Percentiles rank a stretch among this genome's conserved stretches.
Evolutionary conservation across 2,888 invertebrate species (phyloP).

Genomic region (Mesorhabditis spiculigera): DNA sequence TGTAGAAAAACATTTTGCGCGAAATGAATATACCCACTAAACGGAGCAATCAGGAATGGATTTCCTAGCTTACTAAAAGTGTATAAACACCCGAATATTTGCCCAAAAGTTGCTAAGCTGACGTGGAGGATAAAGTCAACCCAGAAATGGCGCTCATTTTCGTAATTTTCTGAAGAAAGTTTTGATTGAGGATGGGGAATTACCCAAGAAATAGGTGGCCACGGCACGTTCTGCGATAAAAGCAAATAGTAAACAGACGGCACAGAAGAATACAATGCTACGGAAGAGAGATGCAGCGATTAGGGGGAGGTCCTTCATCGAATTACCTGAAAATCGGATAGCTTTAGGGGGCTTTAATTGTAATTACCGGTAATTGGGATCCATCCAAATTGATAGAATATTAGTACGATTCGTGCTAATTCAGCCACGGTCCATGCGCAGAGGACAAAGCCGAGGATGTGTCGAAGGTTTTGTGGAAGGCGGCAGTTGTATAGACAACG

Average conservation of each 20-base stretch:
- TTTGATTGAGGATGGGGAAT: neutral
- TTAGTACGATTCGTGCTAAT: neutral
- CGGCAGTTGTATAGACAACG: slow-evolving; percentile 5
- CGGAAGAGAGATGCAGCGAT: neutral
- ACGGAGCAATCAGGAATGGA: neutral
- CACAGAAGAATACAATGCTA: neutral
- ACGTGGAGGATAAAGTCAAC: neutral
- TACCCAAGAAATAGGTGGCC: neutral
- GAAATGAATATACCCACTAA: neutral
- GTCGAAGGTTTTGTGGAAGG: slow-evolving; percentile 4
- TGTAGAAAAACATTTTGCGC: neutral
- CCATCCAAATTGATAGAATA: neutral
- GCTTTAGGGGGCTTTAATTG: no score
- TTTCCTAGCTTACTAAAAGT: slow-evolving; percentile 1
- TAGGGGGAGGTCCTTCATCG: neutral
- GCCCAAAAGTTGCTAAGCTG: neutral
- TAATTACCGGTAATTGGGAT: neutral
- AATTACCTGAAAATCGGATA: neutral
- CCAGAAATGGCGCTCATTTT: slow-evolving; percentile 4
- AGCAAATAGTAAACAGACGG: neutral
- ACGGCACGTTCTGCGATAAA: neutral
- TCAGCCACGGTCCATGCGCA: neutral
- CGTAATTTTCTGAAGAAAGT: neutral
- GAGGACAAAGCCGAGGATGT: neutral
- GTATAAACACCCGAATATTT: neutral